These are phyloP conservation scores for Muscina levida DNA, from an alignment of 2,888 invertebrate genomes.

Conservation along the genomic window DNA sequence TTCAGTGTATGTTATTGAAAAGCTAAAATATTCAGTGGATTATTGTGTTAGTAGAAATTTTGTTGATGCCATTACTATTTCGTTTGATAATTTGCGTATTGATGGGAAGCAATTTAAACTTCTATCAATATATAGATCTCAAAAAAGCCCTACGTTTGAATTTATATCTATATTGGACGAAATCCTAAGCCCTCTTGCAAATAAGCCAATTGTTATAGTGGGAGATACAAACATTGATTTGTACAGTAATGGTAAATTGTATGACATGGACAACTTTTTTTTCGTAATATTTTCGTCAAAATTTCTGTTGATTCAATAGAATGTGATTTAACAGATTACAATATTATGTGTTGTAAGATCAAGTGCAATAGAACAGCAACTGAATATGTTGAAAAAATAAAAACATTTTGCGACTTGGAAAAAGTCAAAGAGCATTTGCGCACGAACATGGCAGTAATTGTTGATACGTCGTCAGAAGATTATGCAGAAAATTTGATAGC, in stretches of 20 bases:
- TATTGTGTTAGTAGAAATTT: not conserved
- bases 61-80: not conserved
- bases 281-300: not conserved
- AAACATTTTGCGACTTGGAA: not conserved
- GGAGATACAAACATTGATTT: conserved; percentile 41
- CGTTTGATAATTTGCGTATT: not conserved
- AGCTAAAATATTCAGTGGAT: not conserved
- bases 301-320: not conserved
- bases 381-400: not conserved
- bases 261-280: not conserved
- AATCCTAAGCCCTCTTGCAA: not conserved
- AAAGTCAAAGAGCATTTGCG: not conserved
- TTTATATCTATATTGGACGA: conserved; percentile 23
- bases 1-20: not conserved
- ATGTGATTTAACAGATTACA: not conserved
- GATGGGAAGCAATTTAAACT: not conserved
- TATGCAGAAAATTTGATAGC: not conserved
- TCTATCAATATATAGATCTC: conserved; percentile 1
- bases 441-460: not conserved
- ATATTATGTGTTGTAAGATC: not conserved
- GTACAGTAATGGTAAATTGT: not conserved
- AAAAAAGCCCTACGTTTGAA: not conserved
- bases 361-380: not conserved
- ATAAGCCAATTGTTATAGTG: not conserved
- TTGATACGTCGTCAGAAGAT: not conserved